These are phyloP conservation scores for Melanargia galathea DNA, from an alignment of 2,888 invertebrate species.

Conservation along the genomic window DNA sequence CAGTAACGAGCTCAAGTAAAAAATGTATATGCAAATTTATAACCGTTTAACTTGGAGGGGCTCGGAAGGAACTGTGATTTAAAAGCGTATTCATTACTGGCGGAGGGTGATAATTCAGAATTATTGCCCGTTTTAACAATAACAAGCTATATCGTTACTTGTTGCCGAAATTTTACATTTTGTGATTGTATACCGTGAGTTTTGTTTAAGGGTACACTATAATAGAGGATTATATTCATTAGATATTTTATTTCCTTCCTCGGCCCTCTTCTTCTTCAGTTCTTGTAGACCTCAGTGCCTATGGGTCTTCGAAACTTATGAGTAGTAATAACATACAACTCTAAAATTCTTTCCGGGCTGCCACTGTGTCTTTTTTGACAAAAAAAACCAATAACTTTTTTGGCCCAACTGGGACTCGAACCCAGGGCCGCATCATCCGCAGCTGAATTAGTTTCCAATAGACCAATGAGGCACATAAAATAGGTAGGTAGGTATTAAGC, in stretches of 20 bases:
- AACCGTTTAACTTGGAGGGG: constrained; percentile 59
- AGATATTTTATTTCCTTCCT: background rate
- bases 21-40: constrained; percentile 30
- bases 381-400: too few species aligned
- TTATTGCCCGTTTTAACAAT: constrained; percentile 56
- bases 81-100: constrained; percentile 73
- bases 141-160: constrained; percentile 14
- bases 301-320: too few species aligned
- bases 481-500: too few species aligned
- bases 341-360: too few species aligned
- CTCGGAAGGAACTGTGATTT: constrained; percentile 69
- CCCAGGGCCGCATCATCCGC: too few species aligned
- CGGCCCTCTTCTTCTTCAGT: too few species aligned
- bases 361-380: too few species aligned
- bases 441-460: too few species aligned
- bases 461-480: too few species aligned
- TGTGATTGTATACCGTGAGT: background rate
- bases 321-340: too few species aligned
- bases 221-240: background rate
- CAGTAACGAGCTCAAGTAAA: constrained; percentile 10
- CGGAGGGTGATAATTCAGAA: constrained; percentile 67
- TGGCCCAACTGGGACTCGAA: too few species aligned
- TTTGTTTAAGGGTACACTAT: background rate
- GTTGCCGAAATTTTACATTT: constrained; percentile 10
- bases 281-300: too few species aligned